A percentile compares a stretch with the other conserved stretches of the same genome.
phyloP scores from a whole-genome alignment of 2,888 invertebrate genomes.

The Callosobruchus maculatus region DNA sequence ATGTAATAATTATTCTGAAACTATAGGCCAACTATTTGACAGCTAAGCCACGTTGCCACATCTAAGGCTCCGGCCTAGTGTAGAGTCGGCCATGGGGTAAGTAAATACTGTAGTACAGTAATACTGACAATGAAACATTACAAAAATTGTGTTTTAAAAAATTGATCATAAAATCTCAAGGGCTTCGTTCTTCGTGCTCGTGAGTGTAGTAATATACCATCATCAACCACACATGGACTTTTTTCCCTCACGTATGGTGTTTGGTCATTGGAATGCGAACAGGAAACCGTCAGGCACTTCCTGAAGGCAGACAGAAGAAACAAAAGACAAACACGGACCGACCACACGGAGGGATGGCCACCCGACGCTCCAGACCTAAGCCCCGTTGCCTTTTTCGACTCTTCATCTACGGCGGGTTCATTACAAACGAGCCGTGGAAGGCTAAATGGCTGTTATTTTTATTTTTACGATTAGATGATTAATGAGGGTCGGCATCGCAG shows the following conservation, averaged over 20 bases:
- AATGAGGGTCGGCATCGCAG: conserved; percentile 35
- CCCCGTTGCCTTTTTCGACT: not conserved
- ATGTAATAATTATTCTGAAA: too few species aligned
- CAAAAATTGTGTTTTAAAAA: too few species aligned
- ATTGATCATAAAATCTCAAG: too few species aligned
- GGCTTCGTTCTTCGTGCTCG: too few species aligned
- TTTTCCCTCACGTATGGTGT: not conserved
- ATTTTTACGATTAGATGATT: conserved; percentile 38
- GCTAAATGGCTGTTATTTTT: conserved; percentile 26
- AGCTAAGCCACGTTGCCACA: too few species aligned
- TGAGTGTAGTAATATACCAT: too few species aligned
- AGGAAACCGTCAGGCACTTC: not conserved
- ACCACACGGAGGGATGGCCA: not conserved
- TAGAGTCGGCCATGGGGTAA: too few species aligned
- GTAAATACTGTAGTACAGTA: too few species aligned
- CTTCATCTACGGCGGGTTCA: conserved; percentile 3
- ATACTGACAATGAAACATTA: too few species aligned
- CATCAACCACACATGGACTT: too few species aligned
- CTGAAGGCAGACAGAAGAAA: not conserved
- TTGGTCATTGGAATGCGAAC: not conserved
- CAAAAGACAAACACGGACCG: not conserved
- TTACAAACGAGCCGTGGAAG: conserved; percentile 24
- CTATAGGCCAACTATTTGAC: too few species aligned
- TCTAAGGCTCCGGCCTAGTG: too few species aligned
- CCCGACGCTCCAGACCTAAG: not conserved